Base-by-base conservation (phyloP, 2,888 invertebrate genomes). In the Drosophila barbarae region DNA sequence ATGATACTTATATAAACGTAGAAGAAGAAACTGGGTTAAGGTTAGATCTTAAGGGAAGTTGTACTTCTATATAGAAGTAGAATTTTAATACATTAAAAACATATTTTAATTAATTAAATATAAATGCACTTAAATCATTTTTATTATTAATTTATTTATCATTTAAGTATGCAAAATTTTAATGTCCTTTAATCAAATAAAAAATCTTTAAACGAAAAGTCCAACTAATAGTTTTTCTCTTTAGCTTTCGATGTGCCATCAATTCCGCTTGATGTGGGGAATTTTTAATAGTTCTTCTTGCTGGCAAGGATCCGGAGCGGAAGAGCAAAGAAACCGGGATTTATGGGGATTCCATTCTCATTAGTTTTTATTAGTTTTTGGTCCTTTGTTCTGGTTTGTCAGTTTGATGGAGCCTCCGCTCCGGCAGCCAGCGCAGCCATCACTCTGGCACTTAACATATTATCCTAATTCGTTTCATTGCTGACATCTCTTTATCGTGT, bases 391-490 rank as follows among this genome's bases (percentile, higher is more conserved):
- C 51, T 23, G 51, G 38, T 21, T 34, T 53, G 10, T 5, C 15
- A 10, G 32, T 51, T 57, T 57, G 57, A 57, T 42, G 56, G 56
- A 51, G 51, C 36, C 26, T 26, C 26, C 26, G 1, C 9, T 2
- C 15, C 15, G 46, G 10, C 23, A 7, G 13, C 10, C 18, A 46
- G 32, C 46, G 26, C 15, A 15, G 35, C 55, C 63, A 63, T 65
- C 65, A 56, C 44, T 56, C 36, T 58, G 66, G 67, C 67, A 67
- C 67, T 67, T 67, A 69, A 68, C 68, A 69, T 79, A 76, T 77
- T 74, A 76, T 70, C 59, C 83, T 74, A 74, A 77, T 77, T 69
- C 73, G 60, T 83, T 77, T 51, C 81, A 71, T 66, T 63, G 64
- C 52, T 53, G 71, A 51, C 61, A 70, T 63, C 71, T 76, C 64